Conservation (phyloP, 2,113 vertebrate genomes). For the Trematomus loennbergii region DNA sequence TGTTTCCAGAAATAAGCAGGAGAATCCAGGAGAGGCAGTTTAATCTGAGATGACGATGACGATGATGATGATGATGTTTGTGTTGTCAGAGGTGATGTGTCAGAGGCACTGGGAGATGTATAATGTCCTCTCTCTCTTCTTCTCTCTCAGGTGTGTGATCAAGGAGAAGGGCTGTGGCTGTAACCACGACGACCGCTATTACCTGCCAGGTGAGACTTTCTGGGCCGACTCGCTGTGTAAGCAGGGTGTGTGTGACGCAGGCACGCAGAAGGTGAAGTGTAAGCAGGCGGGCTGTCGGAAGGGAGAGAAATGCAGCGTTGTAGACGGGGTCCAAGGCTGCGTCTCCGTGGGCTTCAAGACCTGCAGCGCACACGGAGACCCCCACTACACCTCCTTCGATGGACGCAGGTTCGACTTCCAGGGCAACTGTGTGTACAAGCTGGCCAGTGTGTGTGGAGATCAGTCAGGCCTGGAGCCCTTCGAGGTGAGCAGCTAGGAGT, state of each 20-base stretch:
- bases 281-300: background rate
- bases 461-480: slow-evolving; percentile 6
- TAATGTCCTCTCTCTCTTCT: background rate
- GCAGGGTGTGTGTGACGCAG: slow-evolving; percentile 16
- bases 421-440: slow-evolving; percentile 43
- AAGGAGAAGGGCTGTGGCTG: slow-evolving; percentile 38
- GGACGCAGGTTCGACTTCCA: slow-evolving; percentile 34
- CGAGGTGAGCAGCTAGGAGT: slow-evolving; percentile 11
- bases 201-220: slow-evolving; percentile 14
- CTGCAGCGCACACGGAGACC: slow-evolving; percentile 19
- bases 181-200: background rate
- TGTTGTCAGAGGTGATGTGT: too few relatives aligned
- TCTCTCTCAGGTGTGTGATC: slow-evolving; percentile 31
- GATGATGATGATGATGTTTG: too few relatives aligned
- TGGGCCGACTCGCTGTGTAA: slow-evolving; percentile 23
- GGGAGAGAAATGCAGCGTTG: background rate
- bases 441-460: slow-evolving; percentile 19
- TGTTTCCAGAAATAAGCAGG: too few relatives aligned
- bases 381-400: slow-evolving; percentile 22
- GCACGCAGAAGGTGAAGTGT: slow-evolving; percentile 22
- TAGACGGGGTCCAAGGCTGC: slow-evolving; percentile 30
- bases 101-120: background rate
- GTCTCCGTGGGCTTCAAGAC: slow-evolving; percentile 13
- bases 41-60: too few relatives aligned
- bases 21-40: too few relatives aligned